phyloP scores from a whole-genome alignment of 2,113 vertebrate genomes.

The Sylvia atricapilla region DNA sequence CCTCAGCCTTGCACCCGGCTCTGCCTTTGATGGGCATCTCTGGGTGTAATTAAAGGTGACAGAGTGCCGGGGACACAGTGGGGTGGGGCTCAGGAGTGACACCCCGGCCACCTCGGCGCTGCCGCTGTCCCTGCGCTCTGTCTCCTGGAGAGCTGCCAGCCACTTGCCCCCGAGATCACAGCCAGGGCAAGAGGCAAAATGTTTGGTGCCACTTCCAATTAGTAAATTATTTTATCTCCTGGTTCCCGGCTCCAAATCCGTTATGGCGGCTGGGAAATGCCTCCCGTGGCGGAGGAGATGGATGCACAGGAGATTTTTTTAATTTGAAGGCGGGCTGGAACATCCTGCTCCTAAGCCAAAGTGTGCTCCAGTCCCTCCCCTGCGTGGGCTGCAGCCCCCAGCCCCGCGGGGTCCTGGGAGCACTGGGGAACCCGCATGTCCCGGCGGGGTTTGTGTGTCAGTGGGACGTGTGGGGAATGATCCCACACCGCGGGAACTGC shows the following conservation, averaged over 20 bases:
- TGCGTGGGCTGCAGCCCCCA: background rate
- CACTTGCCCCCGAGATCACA: conserved; percentile 53
- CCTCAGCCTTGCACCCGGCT: conserved; percentile 27
- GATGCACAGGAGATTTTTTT: conserved; percentile 60
- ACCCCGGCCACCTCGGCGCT: background rate
- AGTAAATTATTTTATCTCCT: conserved; percentile 69
- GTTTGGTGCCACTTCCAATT: conserved; percentile 73
- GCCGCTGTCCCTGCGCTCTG: background rate
- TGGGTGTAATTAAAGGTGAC: conserved; percentile 30
- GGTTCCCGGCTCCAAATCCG: conserved; percentile 17
- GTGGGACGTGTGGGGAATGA: background rate
- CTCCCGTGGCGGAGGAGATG: conserved; percentile 36
- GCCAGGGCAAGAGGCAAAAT: conserved; percentile 71
- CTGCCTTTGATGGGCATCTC: conserved; percentile 42
- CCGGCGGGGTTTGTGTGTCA: background rate
- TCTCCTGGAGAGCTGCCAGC: conserved; percentile 38
- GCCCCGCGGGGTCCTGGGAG: background rate
- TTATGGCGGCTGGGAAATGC: conserved; percentile 41
- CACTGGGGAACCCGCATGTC: background rate
- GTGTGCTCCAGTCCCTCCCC: background rate
- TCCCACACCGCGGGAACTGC: background rate
- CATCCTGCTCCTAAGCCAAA: background rate
- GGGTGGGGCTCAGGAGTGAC: background rate
- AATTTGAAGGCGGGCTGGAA: conserved; percentile 10
- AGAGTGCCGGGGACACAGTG: background rate